A percentile compares a stretch with the other conserved stretches of the same genome.
These are phyloP conservation scores for Crepidodera aurea DNA, from an alignment of 2,888 invertebrate species.

Conservation along the genomic window DNA sequence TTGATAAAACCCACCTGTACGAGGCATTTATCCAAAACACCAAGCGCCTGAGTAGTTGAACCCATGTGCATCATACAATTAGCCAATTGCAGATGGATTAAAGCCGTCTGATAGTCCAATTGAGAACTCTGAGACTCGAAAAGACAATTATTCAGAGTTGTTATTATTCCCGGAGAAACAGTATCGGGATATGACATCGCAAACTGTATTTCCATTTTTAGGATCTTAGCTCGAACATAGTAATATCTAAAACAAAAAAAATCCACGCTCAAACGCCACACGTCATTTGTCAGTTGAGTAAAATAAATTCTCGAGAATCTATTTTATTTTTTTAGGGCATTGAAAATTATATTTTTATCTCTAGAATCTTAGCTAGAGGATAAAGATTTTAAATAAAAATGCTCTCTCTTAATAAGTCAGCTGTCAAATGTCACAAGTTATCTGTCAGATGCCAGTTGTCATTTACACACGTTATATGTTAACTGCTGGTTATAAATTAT, in stretches of 20 bases:
- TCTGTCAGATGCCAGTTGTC: too few relatives aligned
- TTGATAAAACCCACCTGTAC: constrained; percentile 54
- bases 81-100: constrained; percentile 81
- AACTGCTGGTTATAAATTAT: too few relatives aligned
- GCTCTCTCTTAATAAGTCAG: too few relatives aligned
- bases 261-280: too few relatives aligned
- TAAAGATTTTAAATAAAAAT: too few relatives aligned
- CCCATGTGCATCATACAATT: constrained; percentile 79
- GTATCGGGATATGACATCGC: constrained; percentile 64
- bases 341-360: too few relatives aligned
- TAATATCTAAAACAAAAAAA: constrained; percentile 54
- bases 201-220: constrained; percentile 73
- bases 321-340: too few relatives aligned
- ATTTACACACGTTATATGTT: too few relatives aligned
- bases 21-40: constrained; percentile 66
- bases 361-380: too few relatives aligned
- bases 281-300: too few relatives aligned
- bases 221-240: constrained; percentile 73
- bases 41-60: constrained; percentile 78
- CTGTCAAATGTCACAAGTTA: too few relatives aligned
- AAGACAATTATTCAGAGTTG: constrained; percentile 74
- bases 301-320: too few relatives aligned
- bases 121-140: constrained; percentile 77
- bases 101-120: constrained; percentile 77
- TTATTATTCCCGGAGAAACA: constrained; percentile 66